These are phyloP conservation scores for Australoheros facetus DNA, from an alignment of 2,797 vertebrate genomes.

Conservation along the genomic window DNA sequence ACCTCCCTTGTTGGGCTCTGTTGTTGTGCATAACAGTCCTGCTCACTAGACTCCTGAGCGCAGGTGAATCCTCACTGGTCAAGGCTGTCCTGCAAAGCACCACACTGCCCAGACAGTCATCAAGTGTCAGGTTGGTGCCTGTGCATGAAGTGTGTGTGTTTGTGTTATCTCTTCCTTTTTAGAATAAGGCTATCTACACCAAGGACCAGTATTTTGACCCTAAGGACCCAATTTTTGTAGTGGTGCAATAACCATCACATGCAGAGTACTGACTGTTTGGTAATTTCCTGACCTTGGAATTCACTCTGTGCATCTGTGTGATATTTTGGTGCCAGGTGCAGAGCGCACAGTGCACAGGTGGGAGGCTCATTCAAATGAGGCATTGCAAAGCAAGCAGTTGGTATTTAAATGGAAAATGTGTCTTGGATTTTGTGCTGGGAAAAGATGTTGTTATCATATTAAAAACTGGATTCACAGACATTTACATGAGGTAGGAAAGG, in stretches of 20 bases:
- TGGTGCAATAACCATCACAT: background rate
- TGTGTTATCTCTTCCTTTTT: background rate
- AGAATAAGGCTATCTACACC: background rate
- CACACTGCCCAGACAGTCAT: slow-evolving; percentile 72
- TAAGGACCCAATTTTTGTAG: background rate
- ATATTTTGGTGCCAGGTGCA: background rate
- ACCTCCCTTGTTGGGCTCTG: slow-evolving; percentile 75
- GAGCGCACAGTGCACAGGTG: background rate
- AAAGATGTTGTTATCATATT: background rate
- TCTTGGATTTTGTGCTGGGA: slow-evolving; percentile 9
- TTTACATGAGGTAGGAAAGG: background rate
- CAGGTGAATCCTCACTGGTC: slow-evolving; percentile 81
- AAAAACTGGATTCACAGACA: background rate
- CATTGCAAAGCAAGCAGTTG: background rate
- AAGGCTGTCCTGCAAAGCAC: background rate
- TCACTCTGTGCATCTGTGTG: background rate
- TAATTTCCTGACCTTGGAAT: slow-evolving; percentile 9
- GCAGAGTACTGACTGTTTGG: background rate
- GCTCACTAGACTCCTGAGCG: slow-evolving; percentile 80
- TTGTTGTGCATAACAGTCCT: slow-evolving; percentile 74
- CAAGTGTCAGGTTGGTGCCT: slow-evolving; percentile 79
- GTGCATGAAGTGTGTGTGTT: background rate
- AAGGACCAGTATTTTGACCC: background rate
- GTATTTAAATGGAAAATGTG: slow-evolving; percentile 8
- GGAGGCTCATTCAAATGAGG: slow-evolving; percentile 12